Base-by-base conservation (phyloP, 64 coral and sea anemone genomes). In the Actinia tenebrosa region DNA sequence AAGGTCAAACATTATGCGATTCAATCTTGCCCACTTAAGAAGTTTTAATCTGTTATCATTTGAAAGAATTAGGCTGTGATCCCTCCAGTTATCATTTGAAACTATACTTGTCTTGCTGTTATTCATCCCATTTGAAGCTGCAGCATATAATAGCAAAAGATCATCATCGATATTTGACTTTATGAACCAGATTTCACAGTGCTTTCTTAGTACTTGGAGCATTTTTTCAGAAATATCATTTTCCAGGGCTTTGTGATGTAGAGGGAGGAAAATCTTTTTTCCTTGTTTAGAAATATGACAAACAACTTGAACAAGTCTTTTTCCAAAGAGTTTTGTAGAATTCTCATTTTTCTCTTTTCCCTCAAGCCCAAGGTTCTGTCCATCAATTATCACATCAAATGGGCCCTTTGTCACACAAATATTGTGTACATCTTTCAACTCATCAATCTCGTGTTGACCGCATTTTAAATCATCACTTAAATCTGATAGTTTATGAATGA, bases 351-450 rank as follows among this genome's bases (percentile, higher is more conserved):
- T 85, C 53, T 46, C 42, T 16, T 59, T 85, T 11, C 88, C 91
- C 79, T 68, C 56, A n/a, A 93, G 86, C 30, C 85, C 94, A 88
- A 97, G 79, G 86, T 93, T 97, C 60, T 92, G 86, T 5, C 91
- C 94, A 91, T 97, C 94, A 83, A 97, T 88, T 23, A 97, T 93
- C 3, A 97, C 64, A 80, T 97, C 94, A 97, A 97, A 97, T 81
- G 91, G 86, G 19, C 91, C 91, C 13, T 44, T 60, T 56, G 23
- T 66, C 80, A 87, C 10, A 82, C 71, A 90, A 86, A 91, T 16
- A 72, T 87, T 52, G 86, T 89, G 22, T 85, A 88, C 25, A 46
- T 78, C 15, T 45, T 43, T 54, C 23, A 92, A 88, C 19, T 88
- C 27, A 7, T 20, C 80, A 58, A 71, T 84, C 5, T 78, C 71